These are phyloP conservation scores for Holacanthus passer DNA, from an alignment of 2,113 vertebrate species.

Conservation along the genomic window DNA sequence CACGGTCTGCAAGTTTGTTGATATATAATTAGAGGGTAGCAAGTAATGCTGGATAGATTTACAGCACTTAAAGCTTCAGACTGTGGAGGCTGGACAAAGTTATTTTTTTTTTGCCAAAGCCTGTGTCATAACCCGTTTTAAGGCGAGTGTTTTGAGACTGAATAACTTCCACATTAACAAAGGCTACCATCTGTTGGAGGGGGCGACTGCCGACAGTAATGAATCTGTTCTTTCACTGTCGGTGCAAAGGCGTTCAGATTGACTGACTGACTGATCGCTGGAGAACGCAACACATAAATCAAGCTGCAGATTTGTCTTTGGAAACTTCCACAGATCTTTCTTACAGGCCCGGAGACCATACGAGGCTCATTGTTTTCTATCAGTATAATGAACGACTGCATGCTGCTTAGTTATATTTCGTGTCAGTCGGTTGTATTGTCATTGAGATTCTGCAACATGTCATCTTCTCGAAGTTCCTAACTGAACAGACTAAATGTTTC, in stretches of 20 bases:
- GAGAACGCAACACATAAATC: conserved; percentile 10
- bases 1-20: background rate
- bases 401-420: background rate
- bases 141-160: background rate
- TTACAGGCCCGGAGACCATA: background rate
- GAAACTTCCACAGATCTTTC: background rate
- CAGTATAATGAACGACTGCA: background rate
- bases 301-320: background rate
- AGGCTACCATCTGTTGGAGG: background rate
- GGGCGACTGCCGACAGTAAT: background rate
- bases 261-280: background rate
- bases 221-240: conserved; percentile 12
- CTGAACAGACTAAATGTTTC: background rate
- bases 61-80: background rate
- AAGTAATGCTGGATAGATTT: background rate
- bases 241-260: conserved; percentile 13
- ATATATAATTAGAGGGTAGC: background rate
- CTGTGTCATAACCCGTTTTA: background rate
- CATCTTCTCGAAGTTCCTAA: background rate
- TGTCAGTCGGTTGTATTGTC: background rate
- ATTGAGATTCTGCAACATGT: background rate
- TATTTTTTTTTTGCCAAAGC: background rate
- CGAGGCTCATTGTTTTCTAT: background rate
- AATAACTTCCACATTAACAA: conserved; percentile 6
- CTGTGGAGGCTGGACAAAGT: background rate